Conservation (phyloP, 1,140 invertebrate species). For the Teleopsis dalmanni region DNA sequence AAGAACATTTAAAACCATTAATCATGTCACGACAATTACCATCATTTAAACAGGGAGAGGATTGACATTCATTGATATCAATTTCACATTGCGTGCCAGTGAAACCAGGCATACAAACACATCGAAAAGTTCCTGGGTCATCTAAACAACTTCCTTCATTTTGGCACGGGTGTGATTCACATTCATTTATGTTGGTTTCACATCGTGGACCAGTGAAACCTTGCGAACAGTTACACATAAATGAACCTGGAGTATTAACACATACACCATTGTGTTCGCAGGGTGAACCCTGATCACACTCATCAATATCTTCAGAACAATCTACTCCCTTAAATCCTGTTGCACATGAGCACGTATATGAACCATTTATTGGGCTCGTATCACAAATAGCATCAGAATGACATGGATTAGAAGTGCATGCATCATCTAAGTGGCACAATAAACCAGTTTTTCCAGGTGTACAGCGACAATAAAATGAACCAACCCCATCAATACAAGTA, state of each 20-base stretch:
- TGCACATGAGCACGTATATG: conserved; percentile 88
- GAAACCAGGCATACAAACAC: conserved; percentile 94
- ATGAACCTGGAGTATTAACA: conserved; percentile 90
- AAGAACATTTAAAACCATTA: conserved; percentile 78
- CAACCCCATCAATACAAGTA: conserved; percentile 91
- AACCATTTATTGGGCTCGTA: conserved; percentile 90
- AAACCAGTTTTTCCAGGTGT: conserved; percentile 89
- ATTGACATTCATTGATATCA: conserved; percentile 84
- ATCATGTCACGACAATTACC: conserved; percentile 79
- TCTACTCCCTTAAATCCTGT: conserved; percentile 83
- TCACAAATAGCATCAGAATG: conserved; percentile 89
- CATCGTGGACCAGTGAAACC: conserved; percentile 87
- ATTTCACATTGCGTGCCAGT: conserved; percentile 86
- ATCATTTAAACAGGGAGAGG: conserved; percentile 79
- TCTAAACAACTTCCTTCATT: conserved; percentile 91
- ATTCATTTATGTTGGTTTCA: conserved; percentile 90
- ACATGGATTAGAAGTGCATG: conserved; percentile 94
- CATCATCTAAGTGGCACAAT: conserved; percentile 91
- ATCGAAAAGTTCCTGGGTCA: conserved; percentile 88
- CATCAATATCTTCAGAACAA: conserved; percentile 90
- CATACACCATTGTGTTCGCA: conserved; percentile 90
- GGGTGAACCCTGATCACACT: conserved; percentile 89
- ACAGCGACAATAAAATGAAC: conserved; percentile 91
- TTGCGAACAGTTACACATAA: conserved; percentile 84
- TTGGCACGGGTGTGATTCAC: conserved; percentile 87